Evolutionary conservation across 2,797 vertebrate species (phyloP).

Genomic region (Phaenicophaeus curvirostris): DNA sequence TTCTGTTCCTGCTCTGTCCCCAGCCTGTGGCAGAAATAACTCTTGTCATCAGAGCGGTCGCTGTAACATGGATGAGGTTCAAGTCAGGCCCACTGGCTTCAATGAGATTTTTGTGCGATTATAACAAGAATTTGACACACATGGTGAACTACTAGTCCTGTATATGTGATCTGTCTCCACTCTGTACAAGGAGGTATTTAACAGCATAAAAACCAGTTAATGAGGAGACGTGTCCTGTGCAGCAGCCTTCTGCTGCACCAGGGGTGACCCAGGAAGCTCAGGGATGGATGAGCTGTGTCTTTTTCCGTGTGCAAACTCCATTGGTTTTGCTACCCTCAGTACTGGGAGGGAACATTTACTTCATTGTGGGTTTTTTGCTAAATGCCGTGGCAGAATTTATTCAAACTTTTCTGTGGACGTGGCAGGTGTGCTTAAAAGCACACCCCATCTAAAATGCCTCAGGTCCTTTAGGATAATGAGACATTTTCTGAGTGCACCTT

Average conservation of each 20-base stretch:
- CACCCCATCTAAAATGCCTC: slow-evolving; percentile 18
- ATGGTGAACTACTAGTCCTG: neutral
- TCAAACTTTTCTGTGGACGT: neutral
- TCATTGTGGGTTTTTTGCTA: neutral
- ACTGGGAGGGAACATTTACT: neutral
- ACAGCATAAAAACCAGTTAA: slow-evolving; percentile 20
- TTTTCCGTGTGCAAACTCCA: neutral
- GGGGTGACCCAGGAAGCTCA: neutral
- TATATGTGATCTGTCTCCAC: neutral
- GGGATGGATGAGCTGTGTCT: neutral
- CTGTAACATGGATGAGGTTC: slow-evolving; percentile 6
- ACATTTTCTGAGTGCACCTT: slow-evolving; percentile 59
- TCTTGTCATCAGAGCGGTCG: neutral
- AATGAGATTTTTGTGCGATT: slow-evolving; percentile 53
- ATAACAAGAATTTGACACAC: slow-evolving; percentile 47
- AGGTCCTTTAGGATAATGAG: slow-evolving; percentile 57
- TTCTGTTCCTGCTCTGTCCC: neutral
- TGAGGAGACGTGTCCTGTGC: neutral
- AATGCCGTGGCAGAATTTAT: neutral
- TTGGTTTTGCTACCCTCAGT: neutral
- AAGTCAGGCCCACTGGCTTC: slow-evolving; percentile 19
- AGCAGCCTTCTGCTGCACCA: neutral
- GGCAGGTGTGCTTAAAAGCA: neutral
- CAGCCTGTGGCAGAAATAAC: slow-evolving; percentile 37
- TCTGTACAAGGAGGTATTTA: neutral